Evolutionary conservation across 2,797 vertebrate species (phyloP), one percentile per base, ranked within the genome.

Genomic region (Paedocypris micromegethes): DNA sequence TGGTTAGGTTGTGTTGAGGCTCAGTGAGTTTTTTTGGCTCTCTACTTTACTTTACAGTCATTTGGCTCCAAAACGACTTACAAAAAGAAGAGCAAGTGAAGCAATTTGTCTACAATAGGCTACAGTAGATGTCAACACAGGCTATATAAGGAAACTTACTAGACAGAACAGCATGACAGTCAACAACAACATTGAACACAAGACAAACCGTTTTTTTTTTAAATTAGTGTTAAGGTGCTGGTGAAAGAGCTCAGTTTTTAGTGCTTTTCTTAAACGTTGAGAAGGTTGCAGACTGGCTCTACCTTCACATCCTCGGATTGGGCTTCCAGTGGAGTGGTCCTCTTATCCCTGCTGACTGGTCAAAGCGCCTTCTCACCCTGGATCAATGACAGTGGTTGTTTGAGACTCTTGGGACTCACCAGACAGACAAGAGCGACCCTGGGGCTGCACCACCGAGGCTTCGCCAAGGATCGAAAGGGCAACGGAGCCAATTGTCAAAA

Each of bases 351-450:
- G 58, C 41, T 67, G 64, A 60, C 59, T 68, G 46, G 49, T 69
- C 65, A 47, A 67, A 63, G 55, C 71, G 78, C 78, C 78, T 70
- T 64, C 64, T 66, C 70, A 39, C 72, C 61, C 70, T 69, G 56
- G 72, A 78, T 80, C 77, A 55, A 79, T 73, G 66, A 53, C 5
- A 5, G 58, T 37, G 72, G 72, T 49, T 55, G 43, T 53, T 43
- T 3, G 50, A 9, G 54, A 63, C 73, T 68, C 68, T 59, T 2
- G 38, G 52, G 73, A 63, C 51, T 62, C 63, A 51, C 54, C 53
- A 50, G 64, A 61, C 64, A 56, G 41, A 49, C 40, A 70, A 46
- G 38, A 75, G 65, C 54, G 61, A 64, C 65, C 64, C 37, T 8
- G 51, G 58, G 58, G 65, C 53, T 42, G 46, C 48, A 64, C 55